These are phyloP conservation scores for Ferdinandea cuprea DNA, from an alignment of 2,888 invertebrate genomes.

Conservation along the genomic window DNA sequence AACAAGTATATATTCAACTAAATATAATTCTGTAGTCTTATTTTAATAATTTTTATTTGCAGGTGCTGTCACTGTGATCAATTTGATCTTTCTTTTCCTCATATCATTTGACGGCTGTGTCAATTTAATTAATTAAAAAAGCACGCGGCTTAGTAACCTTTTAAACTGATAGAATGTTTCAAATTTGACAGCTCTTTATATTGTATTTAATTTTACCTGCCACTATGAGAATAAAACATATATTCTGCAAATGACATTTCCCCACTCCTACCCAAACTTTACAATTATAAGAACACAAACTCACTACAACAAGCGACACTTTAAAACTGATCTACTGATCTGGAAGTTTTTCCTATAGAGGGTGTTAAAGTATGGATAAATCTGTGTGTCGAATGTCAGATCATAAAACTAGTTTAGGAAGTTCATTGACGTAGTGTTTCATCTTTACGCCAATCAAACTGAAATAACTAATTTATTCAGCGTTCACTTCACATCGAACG, in stretches of 20 bases:
- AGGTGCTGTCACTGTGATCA: too few relatives aligned
- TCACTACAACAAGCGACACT: neutral
- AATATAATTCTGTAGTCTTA: too few relatives aligned
- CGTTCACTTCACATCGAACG: neutral
- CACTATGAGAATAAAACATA: neutral
- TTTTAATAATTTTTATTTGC: too few relatives aligned
- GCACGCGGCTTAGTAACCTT: too few relatives aligned
- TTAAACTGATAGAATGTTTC: too few relatives aligned
- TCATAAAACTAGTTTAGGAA: neutral
- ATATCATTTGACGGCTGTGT: too few relatives aligned
- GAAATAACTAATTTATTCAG: neutral
- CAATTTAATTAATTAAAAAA: too few relatives aligned
- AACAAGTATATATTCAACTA: too few relatives aligned
- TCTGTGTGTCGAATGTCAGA: neutral
- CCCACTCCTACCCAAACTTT: neutral
- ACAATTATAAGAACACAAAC: neutral
- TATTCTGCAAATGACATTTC: conserved; percentile 3
- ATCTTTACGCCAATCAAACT: neutral
- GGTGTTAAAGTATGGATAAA: neutral
- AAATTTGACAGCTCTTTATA: too few relatives aligned
- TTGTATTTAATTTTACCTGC: too few relatives aligned
- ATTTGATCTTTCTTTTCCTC: too few relatives aligned
- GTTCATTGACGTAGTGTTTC: neutral
- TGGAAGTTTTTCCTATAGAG: neutral
- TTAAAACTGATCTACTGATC: neutral